Base-by-base conservation (phyloP, 2,888 invertebrate species). In the Epiblema foenella region DNA sequence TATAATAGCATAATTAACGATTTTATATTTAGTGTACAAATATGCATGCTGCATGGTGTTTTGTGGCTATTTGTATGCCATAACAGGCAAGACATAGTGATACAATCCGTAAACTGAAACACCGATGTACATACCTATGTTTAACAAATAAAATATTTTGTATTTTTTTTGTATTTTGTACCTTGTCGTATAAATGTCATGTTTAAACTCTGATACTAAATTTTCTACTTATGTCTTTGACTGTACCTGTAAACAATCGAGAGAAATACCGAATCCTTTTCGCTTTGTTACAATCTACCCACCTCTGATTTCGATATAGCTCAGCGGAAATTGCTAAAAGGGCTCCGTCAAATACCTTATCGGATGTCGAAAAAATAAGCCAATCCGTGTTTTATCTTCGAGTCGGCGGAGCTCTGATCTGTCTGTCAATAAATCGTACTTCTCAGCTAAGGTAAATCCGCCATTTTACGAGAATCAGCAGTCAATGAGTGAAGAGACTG, bases 321-420 rank as follows among this genome's bases (percentile, higher is more conserved):
- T 71, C 73, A 77, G 66, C 78, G 81, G 81, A 85, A 85, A 84
- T 83, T 83, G 83, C 77, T 77, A 80, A 83, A 85, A 84, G 81
- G 81, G 81, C 79, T 82, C 79, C 79, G 78, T 77, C 79, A 83
- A 85, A 84, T 83, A 82, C 81, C 83, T 83, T 80, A 79, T 80
- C 81, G 79, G 82, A 79, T 80, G 79, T 77, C 76, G 75, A 77
- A 79, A 81, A 81, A 66, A 68, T 52, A 70, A 70, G 70, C 59
- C 65, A 70, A 70, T 70, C 65, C 81, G 77, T 78, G 69, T 75
- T 69, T 74, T 75, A 76, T 76, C 77, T 78, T 77, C 80, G 81
- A 80, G 62, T 46, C 29, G 62, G 33, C 59, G 42, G 52, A 20
- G 46, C 60, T 49, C 60, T 60, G 59, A 70, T 60, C 70, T 58